phyloP scores from a whole-genome alignment of 2,797 vertebrate species.

The Sardinella longiceps region DNA sequence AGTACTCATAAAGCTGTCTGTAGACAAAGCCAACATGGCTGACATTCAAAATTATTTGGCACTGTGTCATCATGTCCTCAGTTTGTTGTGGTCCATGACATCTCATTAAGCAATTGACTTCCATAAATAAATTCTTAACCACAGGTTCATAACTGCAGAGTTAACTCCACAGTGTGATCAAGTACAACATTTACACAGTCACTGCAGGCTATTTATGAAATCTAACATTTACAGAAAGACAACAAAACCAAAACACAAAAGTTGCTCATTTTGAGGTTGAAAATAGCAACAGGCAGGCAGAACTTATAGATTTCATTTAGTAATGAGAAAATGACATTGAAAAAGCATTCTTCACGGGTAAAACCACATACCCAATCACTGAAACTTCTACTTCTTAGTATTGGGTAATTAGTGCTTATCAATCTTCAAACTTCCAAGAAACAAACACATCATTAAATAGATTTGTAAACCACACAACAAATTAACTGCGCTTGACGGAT shows the following conservation, averaged over 20 bases:
- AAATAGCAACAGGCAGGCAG: neutral
- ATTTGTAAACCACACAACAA: neutral
- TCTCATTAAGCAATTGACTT: constrained; percentile 12
- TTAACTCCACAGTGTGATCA: neutral
- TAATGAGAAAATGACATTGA: neutral
- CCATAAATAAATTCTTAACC: neutral
- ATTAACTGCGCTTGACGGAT: neutral
- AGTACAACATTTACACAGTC: neutral
- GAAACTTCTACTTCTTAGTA: neutral
- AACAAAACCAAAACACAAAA: neutral
- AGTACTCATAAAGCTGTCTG: constrained; percentile 37
- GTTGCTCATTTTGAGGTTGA: neutral
- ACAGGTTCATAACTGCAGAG: neutral
- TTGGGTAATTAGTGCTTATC: neutral
- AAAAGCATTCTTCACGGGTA: neutral
- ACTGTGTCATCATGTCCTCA: constrained; percentile 30
- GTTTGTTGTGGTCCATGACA: constrained; percentile 41
- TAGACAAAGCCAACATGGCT: constrained; percentile 49
- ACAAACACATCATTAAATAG: neutral
- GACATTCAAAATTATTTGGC: constrained; percentile 46
- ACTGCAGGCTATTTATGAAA: neutral
- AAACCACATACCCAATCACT: neutral
- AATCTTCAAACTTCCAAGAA: neutral
- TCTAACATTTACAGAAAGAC: neutral
- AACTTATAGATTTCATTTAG: neutral